These are phyloP conservation scores for Apamea monoglypha DNA, from an alignment of 2,888 invertebrate species.

Conservation along the genomic window DNA sequence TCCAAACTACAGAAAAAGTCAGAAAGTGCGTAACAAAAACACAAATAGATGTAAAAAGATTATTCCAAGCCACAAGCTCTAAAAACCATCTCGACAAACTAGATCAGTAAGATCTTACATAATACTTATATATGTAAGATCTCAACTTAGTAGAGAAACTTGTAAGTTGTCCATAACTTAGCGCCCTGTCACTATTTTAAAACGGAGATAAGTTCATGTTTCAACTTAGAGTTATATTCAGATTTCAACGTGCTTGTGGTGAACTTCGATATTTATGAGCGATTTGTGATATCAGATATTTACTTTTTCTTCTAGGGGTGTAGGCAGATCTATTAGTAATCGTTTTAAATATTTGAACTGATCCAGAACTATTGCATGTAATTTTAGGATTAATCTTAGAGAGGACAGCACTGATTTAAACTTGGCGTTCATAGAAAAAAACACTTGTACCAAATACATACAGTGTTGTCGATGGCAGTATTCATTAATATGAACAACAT, in stretches of 20 bases:
- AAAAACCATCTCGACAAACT: constrained; percentile 31
- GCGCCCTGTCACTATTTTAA: constrained; percentile 53
- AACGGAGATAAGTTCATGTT: constrained; percentile 59
- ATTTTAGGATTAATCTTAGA: not conserved
- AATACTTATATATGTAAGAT: constrained; percentile 9
- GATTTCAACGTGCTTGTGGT: constrained; percentile 17
- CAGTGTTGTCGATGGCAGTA: too few species aligned
- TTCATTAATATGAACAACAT: too few species aligned
- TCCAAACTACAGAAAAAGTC: not conserved
- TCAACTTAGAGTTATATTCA: constrained; percentile 36
- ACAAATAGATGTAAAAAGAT: not conserved
- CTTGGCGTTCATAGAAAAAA: not conserved
- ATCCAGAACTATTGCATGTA: not conserved
- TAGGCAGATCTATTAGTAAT: not conserved
- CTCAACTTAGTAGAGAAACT: constrained; percentile 28
- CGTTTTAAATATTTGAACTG: not conserved
- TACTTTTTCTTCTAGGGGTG: not conserved
- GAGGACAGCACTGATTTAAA: not conserved
- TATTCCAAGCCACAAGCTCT: not conserved
- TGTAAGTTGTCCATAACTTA: constrained; percentile 49
- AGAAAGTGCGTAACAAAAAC: not conserved
- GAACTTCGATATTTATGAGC: not conserved
- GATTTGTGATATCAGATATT: not conserved
- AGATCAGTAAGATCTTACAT: not conserved
- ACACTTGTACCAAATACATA: not conserved